These are phyloP conservation scores for Bucorvus abyssinicus DNA, from an alignment of 2,797 vertebrate genomes.

Conservation along the genomic window DNA sequence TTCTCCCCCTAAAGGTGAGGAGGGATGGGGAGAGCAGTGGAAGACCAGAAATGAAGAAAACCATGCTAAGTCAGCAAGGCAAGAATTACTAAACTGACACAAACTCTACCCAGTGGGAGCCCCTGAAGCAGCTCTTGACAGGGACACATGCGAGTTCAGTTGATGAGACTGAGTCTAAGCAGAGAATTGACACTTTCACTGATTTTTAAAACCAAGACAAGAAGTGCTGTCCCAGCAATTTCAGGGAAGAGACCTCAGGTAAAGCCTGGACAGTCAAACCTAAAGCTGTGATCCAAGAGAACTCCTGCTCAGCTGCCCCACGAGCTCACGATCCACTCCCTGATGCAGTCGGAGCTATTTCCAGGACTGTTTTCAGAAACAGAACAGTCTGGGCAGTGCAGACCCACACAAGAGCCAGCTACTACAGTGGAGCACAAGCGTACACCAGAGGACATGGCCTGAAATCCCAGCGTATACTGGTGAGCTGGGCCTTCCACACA, in stretches of 20 bases:
- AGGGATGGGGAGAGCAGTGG: not conserved
- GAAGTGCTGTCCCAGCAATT: not conserved
- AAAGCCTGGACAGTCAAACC: not conserved
- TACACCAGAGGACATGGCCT: not conserved
- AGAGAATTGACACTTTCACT: too few species aligned
- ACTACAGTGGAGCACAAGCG: not conserved
- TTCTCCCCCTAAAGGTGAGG: not conserved
- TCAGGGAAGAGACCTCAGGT: not conserved
- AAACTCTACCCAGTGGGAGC: not conserved
- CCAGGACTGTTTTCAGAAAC: not conserved
- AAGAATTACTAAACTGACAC: not conserved
- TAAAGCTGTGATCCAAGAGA: not conserved
- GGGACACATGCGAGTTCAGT: rapidly evolving
- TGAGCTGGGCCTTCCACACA: not conserved
- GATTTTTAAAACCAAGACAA: not conserved
- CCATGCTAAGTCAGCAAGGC: rapidly evolving
- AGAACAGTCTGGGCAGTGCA: not conserved
- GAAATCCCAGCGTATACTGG: not conserved
- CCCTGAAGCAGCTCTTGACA: not conserved
- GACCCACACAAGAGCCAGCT: not conserved
- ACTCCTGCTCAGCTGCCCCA: not conserved
- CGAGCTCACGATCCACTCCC: not conserved
- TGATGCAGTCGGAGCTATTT: not conserved
- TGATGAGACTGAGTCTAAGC: not conserved
- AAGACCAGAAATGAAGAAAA: not conserved